A percentile compares a stretch with the other conserved stretches of the same genome.
Evolutionary conservation across 2,113 vertebrate species (phyloP).

Genomic region (Corythornis cristatus): DNA sequence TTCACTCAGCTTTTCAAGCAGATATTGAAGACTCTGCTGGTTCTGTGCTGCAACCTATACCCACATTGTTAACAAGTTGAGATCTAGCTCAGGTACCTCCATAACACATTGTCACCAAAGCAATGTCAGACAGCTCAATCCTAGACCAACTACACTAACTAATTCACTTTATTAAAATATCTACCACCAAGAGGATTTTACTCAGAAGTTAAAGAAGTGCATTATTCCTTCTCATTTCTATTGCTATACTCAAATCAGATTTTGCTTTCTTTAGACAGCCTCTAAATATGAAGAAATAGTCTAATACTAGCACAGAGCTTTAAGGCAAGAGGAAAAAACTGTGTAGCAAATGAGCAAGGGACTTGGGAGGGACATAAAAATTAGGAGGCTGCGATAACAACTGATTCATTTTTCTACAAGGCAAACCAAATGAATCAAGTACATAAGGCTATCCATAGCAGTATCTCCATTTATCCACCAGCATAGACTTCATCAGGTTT

Average conservation of each 20-base stretch:
- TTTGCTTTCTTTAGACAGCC: neutral
- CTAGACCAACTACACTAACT: neutral
- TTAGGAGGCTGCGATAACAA: neutral
- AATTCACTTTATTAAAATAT: neutral
- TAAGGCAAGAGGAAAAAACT: neutral
- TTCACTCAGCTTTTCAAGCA: neutral
- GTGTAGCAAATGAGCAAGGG: rapidly evolving
- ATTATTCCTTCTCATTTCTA: neutral
- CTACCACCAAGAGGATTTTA: neutral
- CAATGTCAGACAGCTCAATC: neutral
- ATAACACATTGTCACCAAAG: neutral
- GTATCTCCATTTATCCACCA: neutral
- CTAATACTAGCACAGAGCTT: neutral
- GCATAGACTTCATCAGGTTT: neutral
- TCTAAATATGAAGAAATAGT: neutral
- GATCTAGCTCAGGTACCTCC: neutral
- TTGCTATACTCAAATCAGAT: neutral
- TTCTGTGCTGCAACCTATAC: neutral
- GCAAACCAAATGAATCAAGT: neutral
- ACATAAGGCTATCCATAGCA: neutral
- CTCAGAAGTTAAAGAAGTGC: neutral
- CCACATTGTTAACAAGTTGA: neutral
- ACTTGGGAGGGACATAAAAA: neutral
- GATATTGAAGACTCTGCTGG: neutral
- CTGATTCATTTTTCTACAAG: neutral